Evolutionary conservation across 2,113 vertebrate genomes (phyloP), one percentile per base, ranked within the genome.

Genomic region (Pleuronectes platessa): DNA sequence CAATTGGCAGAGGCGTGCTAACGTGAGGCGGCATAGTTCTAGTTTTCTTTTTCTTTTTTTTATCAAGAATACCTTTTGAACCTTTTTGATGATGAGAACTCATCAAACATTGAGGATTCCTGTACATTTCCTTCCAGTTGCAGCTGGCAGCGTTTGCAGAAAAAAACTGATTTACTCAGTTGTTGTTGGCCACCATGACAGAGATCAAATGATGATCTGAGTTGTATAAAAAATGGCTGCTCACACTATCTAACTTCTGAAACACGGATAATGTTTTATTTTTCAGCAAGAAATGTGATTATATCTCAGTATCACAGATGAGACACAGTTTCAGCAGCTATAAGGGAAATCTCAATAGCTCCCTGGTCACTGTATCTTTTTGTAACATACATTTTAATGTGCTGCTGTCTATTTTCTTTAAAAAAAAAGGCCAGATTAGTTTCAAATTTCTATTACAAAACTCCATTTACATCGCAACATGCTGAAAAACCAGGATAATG

Each of bases 141-240:
- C 79, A 88, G 83, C 83, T 88, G 83, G 79, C 68, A 47, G 20
- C 70, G 68, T 84, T 88, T 85, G 70, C 71, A 60, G 58, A 69
- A 71, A 76, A 61, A 53, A 78, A 71, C 42, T 11, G 18, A 79
- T 71, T 68, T 51, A 79, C 81, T 78, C 63, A 59, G 80, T 59
- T 56, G 68, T 76, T 71, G 53, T 65, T 71, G 60, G 69, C 56
- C 74, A 68, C 51, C 17, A 49, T 62, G 67, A 76, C 76, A 79
- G 68, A 71, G 75, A 65, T 77, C 37, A 53, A 9, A 76, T 77
- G 71, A 56, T 17, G 45, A 12, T 45, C 42, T 11, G 13, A 15
- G 3, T 47, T 47, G 45, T 47, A 73, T 76, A 84, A 70, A 80
- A 61, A 40, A 61, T 73, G 61, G 65, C 56, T 24, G 20, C 45